These are phyloP conservation scores for Bruchidius siliquastri DNA, from an alignment of 2,888 invertebrate species.

Conservation along the genomic window DNA sequence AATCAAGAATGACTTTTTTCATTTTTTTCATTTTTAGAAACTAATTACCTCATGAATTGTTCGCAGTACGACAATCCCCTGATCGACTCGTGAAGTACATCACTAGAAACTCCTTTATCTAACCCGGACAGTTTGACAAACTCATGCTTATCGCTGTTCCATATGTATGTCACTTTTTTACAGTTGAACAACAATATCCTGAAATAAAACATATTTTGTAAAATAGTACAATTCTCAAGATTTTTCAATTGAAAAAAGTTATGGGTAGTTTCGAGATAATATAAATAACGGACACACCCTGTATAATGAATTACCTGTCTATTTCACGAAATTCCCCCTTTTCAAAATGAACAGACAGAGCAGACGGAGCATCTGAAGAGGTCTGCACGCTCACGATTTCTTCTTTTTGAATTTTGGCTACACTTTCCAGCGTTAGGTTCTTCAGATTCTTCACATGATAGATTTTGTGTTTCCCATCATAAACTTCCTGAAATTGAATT, in stretches of 20 bases:
- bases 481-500: slow-evolving; percentile 46
- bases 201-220: slow-evolving; percentile 5
- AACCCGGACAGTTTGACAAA: slow-evolving; percentile 72
- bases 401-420: slow-evolving; percentile 33
- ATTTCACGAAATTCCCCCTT: slow-evolving; percentile 42
- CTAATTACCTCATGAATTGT: slow-evolving; percentile 60
- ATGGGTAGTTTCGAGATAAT: too few relatives aligned
- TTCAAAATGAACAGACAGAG: slow-evolving; percentile 43
- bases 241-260: too few relatives aligned
- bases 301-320: slow-evolving; percentile 31
- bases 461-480: slow-evolving; percentile 43
- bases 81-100: slow-evolving; percentile 57
- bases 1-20: background rate
- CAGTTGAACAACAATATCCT: slow-evolving; percentile 64
- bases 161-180: slow-evolving; percentile 79
- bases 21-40: slow-evolving; percentile 11
- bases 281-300: background rate
- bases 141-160: slow-evolving; percentile 64
- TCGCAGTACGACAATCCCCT: slow-evolving; percentile 57
- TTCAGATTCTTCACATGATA: slow-evolving; percentile 41
- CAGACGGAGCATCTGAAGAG: slow-evolving; percentile 19
- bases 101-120: slow-evolving; percentile 62
- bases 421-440: slow-evolving; percentile 36
- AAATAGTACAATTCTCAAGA: too few relatives aligned
- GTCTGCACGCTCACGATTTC: slow-evolving; percentile 30